Conservation (phyloP, 2,888 invertebrate genomes). For the Pteria penguin region DNA sequence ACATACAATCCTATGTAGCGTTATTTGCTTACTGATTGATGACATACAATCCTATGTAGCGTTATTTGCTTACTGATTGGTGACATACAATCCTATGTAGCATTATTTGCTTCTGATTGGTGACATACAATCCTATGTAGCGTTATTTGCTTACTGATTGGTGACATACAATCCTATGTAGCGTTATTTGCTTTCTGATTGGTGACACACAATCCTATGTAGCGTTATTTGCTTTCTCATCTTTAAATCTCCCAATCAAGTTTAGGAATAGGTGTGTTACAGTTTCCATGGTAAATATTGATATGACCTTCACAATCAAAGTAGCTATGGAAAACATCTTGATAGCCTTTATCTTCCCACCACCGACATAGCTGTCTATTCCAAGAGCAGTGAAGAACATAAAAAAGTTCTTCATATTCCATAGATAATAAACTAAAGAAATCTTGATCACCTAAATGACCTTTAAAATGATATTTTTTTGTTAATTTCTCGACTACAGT, state of each 20-base stretch:
- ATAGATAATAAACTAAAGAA: conserved; percentile 87
- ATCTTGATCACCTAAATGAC: conserved; percentile 90
- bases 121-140: too few species aligned
- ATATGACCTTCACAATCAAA: conserved; percentile 83
- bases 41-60: too few species aligned
- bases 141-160: too few species aligned
- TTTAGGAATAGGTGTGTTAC: conserved; percentile 76
- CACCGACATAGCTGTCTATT: conserved; percentile 90
- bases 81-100: too few species aligned
- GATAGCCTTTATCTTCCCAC: conserved; percentile 89
- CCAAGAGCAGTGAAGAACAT: conserved; percentile 88
- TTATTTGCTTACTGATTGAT: too few species aligned
- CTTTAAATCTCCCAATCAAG: conserved; percentile 61
- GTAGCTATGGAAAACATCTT: conserved; percentile 87
- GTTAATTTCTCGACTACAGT: conserved; percentile 71
- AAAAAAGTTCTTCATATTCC: conserved; percentile 87
- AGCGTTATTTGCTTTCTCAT: too few species aligned
- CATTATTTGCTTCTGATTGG: too few species aligned
- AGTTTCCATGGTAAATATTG: conserved; percentile 79
- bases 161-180: too few species aligned
- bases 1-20: too few species aligned
- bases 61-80: too few species aligned
- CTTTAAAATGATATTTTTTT: conserved; percentile 79
- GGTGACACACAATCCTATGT: too few species aligned
- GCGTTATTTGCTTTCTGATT: too few species aligned